Conservation (phyloP, 1,140 invertebrate species). For the Pseudomyrmex sp. region DNA sequence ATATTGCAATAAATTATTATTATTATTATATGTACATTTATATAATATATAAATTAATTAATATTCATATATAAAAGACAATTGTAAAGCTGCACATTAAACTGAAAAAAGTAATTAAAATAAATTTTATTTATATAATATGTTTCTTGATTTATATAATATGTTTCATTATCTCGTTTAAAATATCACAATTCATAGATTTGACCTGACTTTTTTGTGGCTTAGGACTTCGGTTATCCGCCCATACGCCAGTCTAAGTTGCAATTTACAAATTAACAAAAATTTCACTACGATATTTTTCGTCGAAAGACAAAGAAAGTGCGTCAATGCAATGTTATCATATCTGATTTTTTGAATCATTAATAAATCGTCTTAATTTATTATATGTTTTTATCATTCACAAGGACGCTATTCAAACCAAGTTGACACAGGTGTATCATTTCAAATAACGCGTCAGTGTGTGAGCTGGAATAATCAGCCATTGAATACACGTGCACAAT, state of each 20-base stretch:
- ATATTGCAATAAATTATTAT: no score
- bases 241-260: no score
- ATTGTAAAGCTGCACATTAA: not conserved
- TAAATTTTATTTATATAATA: not conserved
- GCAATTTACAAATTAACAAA: slow-evolving; percentile 1
- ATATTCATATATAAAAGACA: no score
- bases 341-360: slow-evolving; percentile 32
- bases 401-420: slow-evolving; percentile 2
- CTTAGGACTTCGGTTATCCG: no score
- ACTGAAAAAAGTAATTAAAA: not conserved
- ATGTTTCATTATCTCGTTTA: no score
- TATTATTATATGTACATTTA: no score
- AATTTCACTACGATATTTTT: not conserved
- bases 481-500: not conserved
- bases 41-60: no score
- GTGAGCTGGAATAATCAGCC: not conserved
- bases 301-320: not conserved
- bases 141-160: no score
- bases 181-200: no score
- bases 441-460: slow-evolving; percentile 12
- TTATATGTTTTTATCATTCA: not conserved
- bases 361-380: slow-evolving; percentile 43
- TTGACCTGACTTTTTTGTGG: not conserved
- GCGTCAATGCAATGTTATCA: not conserved
- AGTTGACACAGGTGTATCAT: slow-evolving; percentile 29